Percentiles rank a stretch among this genome's conserved stretches.
Evolutionary conservation across 2,888 invertebrate species (phyloP).

Genomic region (Malthinus flaveolus): DNA sequence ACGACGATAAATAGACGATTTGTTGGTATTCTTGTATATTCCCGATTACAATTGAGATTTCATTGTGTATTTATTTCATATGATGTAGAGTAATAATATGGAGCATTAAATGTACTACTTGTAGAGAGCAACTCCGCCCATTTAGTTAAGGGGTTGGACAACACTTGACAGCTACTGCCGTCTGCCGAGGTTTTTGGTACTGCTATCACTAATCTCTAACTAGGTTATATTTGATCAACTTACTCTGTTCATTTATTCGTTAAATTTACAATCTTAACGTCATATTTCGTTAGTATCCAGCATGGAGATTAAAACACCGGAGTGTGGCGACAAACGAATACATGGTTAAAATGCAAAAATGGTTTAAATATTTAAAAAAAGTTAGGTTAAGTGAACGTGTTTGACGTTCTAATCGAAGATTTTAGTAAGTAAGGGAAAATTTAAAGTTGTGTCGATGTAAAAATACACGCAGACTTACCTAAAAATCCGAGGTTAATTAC

Average conservation of each 20-base stretch:
- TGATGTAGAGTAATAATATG: conserved; percentile 45
- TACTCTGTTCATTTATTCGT: neutral
- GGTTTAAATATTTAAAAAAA: neutral
- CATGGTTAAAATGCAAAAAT: no score
- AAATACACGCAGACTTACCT: neutral
- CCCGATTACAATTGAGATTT: conserved; percentile 37
- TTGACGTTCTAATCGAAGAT: neutral
- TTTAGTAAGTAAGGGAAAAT: no score
- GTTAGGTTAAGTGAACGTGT: conserved; percentile 17
- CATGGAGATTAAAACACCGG: no score
- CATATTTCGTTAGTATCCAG: no score
- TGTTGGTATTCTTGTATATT: conserved; percentile 26
- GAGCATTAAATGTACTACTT: conserved; percentile 46
- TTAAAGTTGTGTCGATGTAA: no score
- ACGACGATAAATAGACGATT: conserved; percentile 7
- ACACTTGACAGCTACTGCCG: conserved; percentile 51
- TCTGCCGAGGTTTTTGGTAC: conserved; percentile 41
- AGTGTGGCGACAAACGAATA: no score
- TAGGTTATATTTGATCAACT: conserved; percentile 29
- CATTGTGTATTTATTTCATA: conserved; percentile 41
- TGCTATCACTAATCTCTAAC: conserved; percentile 40
- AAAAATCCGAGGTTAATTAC: neutral
- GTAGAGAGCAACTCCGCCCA: conserved; percentile 47
- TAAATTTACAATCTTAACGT: no score
- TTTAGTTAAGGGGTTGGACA: conserved; percentile 43